A percentile compares a stretch with the other conserved stretches of the same genome.
Conservation (phyloP, 1,140 invertebrate genomes). For the Halyomorpha halys region DNA sequence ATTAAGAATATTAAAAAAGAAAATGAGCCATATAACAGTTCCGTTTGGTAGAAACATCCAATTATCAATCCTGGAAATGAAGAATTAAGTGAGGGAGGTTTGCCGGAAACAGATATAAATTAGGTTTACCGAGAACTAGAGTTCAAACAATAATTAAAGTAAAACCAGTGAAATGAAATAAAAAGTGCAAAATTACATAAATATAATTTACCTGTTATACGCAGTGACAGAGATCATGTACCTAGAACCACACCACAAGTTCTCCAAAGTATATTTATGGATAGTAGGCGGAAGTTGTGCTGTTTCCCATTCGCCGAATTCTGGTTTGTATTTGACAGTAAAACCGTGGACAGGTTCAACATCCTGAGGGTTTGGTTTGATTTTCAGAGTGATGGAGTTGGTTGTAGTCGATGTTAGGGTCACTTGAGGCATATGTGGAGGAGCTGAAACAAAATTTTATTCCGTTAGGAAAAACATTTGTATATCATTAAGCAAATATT, state of each 20-base stretch:
- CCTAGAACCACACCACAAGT: constrained; percentile 77
- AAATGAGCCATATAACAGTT: too few species aligned
- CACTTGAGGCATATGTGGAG: constrained; percentile 71
- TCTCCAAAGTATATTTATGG: constrained; percentile 75
- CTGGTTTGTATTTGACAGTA: constrained; percentile 84
- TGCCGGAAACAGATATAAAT: too few species aligned
- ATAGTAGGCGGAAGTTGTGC: constrained; percentile 61
- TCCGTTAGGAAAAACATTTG: not conserved
- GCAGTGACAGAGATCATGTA: constrained; percentile 86
- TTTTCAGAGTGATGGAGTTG: constrained; percentile 65
- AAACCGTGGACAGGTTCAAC: constrained; percentile 70
- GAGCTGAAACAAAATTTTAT: constrained; percentile 44
- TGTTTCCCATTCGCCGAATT: constrained; percentile 86
- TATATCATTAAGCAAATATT: too few species aligned
- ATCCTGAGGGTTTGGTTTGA: constrained; percentile 63
- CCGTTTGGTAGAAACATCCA: too few species aligned
- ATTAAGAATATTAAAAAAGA: too few species aligned
- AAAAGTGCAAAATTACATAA: too few species aligned
- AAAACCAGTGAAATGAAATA: too few species aligned
- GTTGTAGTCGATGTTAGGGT: constrained; percentile 71
- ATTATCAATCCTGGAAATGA: too few species aligned
- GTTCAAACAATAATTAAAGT: too few species aligned
- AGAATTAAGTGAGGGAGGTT: too few species aligned
- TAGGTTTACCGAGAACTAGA: too few species aligned
- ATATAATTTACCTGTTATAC: constrained; percentile 67